These are phyloP conservation scores for Chloromyia formosa DNA, from an alignment of 2,888 invertebrate genomes.

Conservation along the genomic window DNA sequence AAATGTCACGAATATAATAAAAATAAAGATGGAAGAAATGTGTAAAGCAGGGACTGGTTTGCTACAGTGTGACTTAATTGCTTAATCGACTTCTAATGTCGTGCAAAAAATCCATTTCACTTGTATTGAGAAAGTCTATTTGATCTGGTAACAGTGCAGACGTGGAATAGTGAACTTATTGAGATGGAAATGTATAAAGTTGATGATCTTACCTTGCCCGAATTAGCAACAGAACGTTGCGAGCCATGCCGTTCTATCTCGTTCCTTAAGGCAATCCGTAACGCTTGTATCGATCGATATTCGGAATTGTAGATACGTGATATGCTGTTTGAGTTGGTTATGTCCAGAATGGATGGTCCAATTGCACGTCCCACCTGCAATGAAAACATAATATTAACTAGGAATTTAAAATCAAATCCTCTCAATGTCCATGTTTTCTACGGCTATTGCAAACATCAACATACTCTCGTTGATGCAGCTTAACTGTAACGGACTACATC, in stretches of 20 bases:
- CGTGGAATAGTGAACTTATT: neutral
- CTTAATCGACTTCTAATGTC: constrained; percentile 17
- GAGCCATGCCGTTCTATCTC: constrained; percentile 50
- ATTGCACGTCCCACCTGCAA: constrained; percentile 83
- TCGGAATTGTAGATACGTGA: constrained; percentile 84
- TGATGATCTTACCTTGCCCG: constrained; percentile 6
- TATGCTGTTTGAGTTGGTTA: constrained; percentile 82
- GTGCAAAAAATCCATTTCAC: neutral
- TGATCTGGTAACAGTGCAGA: neutral
- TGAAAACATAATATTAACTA: neutral
- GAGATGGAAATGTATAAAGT: neutral
- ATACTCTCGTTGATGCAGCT: neutral
- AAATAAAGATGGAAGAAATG: constrained; percentile 13
- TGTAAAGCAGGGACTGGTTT: too few relatives aligned
- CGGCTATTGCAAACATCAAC: neutral
- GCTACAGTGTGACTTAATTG: too few relatives aligned
- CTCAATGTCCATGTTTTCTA: neutral
- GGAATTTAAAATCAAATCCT: neutral
- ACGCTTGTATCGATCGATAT: constrained; percentile 74
- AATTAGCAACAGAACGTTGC: constrained; percentile 17
- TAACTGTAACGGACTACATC: too few relatives aligned
- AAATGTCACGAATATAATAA: constrained; percentile 22
- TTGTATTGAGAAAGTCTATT: neutral
- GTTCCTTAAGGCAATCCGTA: constrained; percentile 71
- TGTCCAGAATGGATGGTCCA: constrained; percentile 84